Percentiles rank a stretch among this genome's conserved stretches.
phyloP scores from a whole-genome alignment of 2,797 vertebrate species.

The Phrynocephalus guinanensis region DNA sequence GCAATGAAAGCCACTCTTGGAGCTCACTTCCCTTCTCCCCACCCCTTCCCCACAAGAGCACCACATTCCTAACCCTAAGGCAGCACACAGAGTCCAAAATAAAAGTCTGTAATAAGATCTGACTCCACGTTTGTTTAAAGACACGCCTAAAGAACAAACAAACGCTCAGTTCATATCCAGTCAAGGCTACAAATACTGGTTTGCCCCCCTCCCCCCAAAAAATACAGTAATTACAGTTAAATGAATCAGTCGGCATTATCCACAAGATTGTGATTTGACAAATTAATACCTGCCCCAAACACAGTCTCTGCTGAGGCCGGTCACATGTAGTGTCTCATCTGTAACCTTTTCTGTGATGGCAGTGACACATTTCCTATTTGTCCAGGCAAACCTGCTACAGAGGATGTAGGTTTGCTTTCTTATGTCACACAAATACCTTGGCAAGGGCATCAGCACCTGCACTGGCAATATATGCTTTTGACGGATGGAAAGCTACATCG shows the following conservation, averaged over 20 bases:
- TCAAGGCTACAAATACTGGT: constrained; percentile 83
- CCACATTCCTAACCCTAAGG: constrained; percentile 84
- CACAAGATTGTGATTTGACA: constrained; percentile 75
- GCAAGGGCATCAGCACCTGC: constrained; percentile 98
- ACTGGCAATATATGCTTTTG: constrained; percentile 98
- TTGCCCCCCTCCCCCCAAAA: constrained; percentile 69
- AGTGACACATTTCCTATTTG: constrained; percentile 83
- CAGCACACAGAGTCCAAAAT: constrained; percentile 85
- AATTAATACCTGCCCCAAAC: constrained; percentile 70
- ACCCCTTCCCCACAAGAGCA: constrained; percentile 79
- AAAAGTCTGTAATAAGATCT: constrained; percentile 81
- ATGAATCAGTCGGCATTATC: constrained; percentile 80
- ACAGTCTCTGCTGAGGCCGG: constrained; percentile 76
- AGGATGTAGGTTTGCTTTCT: constrained; percentile 65
- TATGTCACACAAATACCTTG: constrained; percentile 94
- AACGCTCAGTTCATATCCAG: constrained; percentile 83
- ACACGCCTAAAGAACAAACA: constrained; percentile 84
- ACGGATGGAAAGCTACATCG: constrained; percentile 98
- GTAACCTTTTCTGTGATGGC: constrained; percentile 82
- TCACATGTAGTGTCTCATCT: constrained; percentile 84
- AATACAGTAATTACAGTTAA: constrained; percentile 88
- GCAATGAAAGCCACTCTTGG: constrained; percentile 82
- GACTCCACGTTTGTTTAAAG: constrained; percentile 84
- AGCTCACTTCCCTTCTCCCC: constrained; percentile 75
- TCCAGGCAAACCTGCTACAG: constrained; percentile 77